A percentile compares a stretch with the other conserved stretches of the same genome.
Conservation (phyloP, 2,797 vertebrate genomes). For the Chelonia mydas region DNA sequence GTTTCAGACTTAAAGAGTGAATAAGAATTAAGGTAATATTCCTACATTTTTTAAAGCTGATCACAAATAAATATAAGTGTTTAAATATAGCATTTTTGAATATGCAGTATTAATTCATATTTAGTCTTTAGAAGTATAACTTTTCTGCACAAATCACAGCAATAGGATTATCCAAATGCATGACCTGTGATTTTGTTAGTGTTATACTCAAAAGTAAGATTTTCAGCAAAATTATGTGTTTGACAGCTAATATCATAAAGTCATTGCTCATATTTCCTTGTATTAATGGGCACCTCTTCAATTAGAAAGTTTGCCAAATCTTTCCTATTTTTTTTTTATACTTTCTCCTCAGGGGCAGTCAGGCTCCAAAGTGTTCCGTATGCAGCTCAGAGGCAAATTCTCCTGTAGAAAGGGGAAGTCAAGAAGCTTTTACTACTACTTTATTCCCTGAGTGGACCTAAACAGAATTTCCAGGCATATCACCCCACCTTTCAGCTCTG, state of each 20-base stretch:
- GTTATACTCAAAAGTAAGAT: not conserved
- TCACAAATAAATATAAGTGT: not conserved
- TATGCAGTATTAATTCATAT: not conserved
- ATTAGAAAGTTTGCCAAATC: not conserved
- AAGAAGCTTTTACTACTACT: not conserved
- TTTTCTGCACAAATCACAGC: not conserved
- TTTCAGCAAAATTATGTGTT: not conserved
- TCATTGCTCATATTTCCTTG: not conserved
- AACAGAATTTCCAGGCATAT: not conserved
- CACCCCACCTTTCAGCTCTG: not conserved
- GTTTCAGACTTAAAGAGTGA: conserved; percentile 4
- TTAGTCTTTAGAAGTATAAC: not conserved
- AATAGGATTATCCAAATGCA: not conserved
- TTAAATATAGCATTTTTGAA: not conserved
- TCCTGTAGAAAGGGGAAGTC: not conserved
- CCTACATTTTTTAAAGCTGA: not conserved
- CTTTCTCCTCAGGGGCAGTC: not conserved
- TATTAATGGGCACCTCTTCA: not conserved
- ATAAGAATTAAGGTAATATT: not conserved
- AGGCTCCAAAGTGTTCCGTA: not conserved
- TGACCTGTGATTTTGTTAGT: not conserved
- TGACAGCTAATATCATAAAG: not conserved
- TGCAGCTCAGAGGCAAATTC: not conserved
- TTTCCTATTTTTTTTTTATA: not conserved
- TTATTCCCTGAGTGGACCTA: not conserved